A percentile compares a stretch with the other conserved stretches of the same genome.
Conservation (phyloP, 2,797 vertebrate species). For the Nyctibius grandis region DNA sequence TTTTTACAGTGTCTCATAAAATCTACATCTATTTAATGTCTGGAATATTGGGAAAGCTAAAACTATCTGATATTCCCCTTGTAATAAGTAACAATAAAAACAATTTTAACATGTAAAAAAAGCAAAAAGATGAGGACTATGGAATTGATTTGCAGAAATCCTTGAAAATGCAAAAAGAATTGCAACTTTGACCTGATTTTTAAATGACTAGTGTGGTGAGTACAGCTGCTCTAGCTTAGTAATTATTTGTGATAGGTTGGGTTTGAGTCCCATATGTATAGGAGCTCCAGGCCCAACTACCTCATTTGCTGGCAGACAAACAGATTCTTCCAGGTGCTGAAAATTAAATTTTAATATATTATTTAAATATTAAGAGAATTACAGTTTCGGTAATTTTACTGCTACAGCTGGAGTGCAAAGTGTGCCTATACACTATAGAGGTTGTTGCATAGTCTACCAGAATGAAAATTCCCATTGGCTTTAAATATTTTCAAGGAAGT, state of each 20-base stretch:
- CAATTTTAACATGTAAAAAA: not conserved
- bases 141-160: conserved; percentile 27
- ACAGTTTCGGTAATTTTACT: conserved; percentile 76
- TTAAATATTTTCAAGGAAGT: conserved; percentile 7
- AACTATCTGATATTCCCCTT: not conserved
- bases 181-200: conserved; percentile 78
- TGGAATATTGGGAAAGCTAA: not conserved
- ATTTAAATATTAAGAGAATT: conserved; percentile 90
- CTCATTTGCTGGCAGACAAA: conserved; percentile 79
- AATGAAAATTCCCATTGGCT: conserved; percentile 40
- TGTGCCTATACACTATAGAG: not conserved
- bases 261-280: conserved; percentile 78
- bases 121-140: not conserved
- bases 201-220: conserved; percentile 62
- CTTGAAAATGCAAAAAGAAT: conserved; percentile 64
- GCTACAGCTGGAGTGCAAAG: conserved; percentile 74
- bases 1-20: not conserved
- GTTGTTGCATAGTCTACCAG: conserved; percentile 9
- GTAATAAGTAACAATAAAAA: conserved; percentile 7
- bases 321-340: conserved; percentile 84
- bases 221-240: conserved; percentile 76
- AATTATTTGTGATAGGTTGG: conserved; percentile 82
- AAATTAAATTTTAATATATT: conserved; percentile 91
- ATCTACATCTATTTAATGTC: not conserved
- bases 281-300: conserved; percentile 76